Evolutionary conservation across 2,797 vertebrate species (phyloP), one percentile per base, ranked within the genome.

Genomic region (Botia almorhae): DNA sequence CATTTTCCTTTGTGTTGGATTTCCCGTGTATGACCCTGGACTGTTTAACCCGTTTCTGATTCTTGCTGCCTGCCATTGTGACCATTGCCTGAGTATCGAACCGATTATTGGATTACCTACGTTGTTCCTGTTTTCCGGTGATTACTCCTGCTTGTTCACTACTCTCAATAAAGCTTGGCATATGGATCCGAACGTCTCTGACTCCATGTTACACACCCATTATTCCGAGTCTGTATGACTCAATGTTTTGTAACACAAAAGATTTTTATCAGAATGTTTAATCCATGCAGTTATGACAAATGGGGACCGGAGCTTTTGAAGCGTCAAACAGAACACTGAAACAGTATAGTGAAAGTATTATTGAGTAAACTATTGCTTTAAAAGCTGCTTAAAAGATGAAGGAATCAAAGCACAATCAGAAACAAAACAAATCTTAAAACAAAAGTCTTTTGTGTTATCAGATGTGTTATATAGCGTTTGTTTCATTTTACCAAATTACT

Each of bases 281-380:
- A 0, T 13, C 50, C 48, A 50, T 13, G 16, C 16, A 53, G 7
- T 56, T 56, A 7, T n/a, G 17, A 5, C 53, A 19, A 19, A 55
- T 55, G 17, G n/a, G n/a, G 17, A 55, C 51, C 6, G 17, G 16
- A 16, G 50, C 50, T 51, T 51, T 51, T 51, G 14, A 55, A 55
- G 51, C 17, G 14, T 55, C 5, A 55, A 16, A 55, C 10, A 56
- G 55, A 56, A 11, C 8, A 21, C 6, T 7, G 10, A 56, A 56
- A 21, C 55, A 11, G n/a, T 56, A 56, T 56, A 2, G n/a, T 4
- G 19, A 56, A 21, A 21, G 19, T 56, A 19, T 56, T 56, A 33
- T 33, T 33, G 33, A 33, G 3, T 56, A 7, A 56, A 21, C 10
- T 33, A 33, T 90, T 92, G 85, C 90, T 90, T 91, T 92, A 88